These are phyloP conservation scores for Lobophora halterata DNA, from an alignment of 2,888 invertebrate species.

Conservation along the genomic window DNA sequence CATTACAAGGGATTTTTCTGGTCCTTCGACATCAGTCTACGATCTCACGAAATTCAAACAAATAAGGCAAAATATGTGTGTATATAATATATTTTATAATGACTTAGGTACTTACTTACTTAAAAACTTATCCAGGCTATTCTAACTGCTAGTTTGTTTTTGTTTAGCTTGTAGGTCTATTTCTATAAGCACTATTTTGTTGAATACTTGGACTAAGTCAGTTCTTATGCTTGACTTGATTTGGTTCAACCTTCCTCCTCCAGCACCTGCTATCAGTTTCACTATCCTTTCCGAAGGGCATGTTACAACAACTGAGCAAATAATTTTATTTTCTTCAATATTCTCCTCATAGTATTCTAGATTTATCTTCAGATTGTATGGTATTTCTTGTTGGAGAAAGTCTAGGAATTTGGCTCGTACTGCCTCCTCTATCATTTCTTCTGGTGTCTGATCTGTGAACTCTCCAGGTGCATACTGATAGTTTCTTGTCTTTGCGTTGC, in stretches of 20 bases:
- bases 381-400: slow-evolving; percentile 91
- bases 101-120: slow-evolving; percentile 2
- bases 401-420: slow-evolving; percentile 93
- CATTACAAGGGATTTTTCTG: too few relatives aligned
- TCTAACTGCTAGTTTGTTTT: slow-evolving; percentile 16
- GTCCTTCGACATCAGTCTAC: too few relatives aligned
- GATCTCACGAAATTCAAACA: too few relatives aligned
- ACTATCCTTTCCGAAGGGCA: slow-evolving; percentile 83
- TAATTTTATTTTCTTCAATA: slow-evolving; percentile 70
- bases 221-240: slow-evolving; percentile 84
- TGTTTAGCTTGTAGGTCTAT: slow-evolving; percentile 46
- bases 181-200: slow-evolving; percentile 76
- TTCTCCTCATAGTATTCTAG: slow-evolving; percentile 84
- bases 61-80: too few relatives aligned
- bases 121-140: slow-evolving; percentile 1
- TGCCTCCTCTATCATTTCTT: slow-evolving; percentile 85
- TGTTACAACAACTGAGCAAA: slow-evolving; percentile 80
- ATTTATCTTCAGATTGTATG: slow-evolving; percentile 85
- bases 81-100: too few relatives aligned
- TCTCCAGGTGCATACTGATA: slow-evolving; percentile 85
- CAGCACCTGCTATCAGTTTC: slow-evolving; percentile 84
- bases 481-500: slow-evolving; percentile 82
- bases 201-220: slow-evolving; percentile 84
- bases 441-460: slow-evolving; percentile 88
- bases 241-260: slow-evolving; percentile 85